Conservation (phyloP, 2,888 invertebrate genomes). For the Tipula confusa region DNA sequence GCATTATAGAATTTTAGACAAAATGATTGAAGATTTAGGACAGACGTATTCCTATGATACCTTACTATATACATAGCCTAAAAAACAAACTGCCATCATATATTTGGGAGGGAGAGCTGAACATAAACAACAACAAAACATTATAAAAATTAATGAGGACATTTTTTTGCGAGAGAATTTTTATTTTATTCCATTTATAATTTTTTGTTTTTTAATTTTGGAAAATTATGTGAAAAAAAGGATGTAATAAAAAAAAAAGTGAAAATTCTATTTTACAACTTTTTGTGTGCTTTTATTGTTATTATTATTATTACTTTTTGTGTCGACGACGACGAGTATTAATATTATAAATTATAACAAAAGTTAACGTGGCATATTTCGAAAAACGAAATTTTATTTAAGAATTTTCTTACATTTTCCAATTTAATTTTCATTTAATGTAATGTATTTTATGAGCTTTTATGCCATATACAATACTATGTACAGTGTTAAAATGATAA, state of each 20-base stretch:
- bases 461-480: background rate
- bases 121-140: background rate
- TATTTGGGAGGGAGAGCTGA: background rate
- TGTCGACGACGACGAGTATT: background rate
- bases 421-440: background rate
- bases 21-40: no score
- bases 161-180: background rate
- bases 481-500: background rate
- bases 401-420: background rate
- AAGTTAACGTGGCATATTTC: conserved; percentile 12
- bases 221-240: background rate
- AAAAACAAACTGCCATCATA: background rate
- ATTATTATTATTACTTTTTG: background rate
- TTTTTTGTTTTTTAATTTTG: background rate
- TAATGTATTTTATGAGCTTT: background rate
- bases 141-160: background rate
- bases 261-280: conserved; percentile 5
- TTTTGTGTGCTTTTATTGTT: background rate
- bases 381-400: background rate
- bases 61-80: background rate
- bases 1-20: no score
- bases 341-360: conserved; percentile 25
- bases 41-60: no score
- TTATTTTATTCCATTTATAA: background rate
- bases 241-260: conserved; percentile 15